Base-by-base conservation (phyloP, 2,888 invertebrate genomes). In the Melinaea marsaeus region DNA sequence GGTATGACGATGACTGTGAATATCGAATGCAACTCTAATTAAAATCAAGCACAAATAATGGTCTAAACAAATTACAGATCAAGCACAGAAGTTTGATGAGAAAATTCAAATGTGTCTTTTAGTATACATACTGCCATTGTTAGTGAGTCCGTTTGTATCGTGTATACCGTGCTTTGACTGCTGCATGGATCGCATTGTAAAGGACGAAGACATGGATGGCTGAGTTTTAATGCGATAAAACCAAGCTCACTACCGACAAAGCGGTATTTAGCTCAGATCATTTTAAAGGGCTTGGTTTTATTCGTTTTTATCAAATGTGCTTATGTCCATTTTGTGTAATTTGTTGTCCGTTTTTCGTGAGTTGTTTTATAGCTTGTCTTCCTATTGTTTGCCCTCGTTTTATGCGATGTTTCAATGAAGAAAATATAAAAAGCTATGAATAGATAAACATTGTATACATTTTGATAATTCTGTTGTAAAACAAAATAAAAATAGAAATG, bases 101-200 rank as follows among this genome's bases (percentile, higher is more conserved):
- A 22, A 35, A 32, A 47, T 9, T 22, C 63, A 64, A 70, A 79
- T 79, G 77, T 78, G 77, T 68, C 64, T 76, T 11, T 37, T 77
- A 34, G 75, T 75, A 3, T 78, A 71, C 37, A 72, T 81, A 33
- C 57, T 79, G 22, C 80, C 81, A 4, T 58, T 79, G 7, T 4
- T 80, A 48, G 75, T 78, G 0, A 79, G 79, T 64, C 80, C 80
- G 0, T 81, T 78, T 51, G 77, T 80, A 2, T 80, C 80, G 0
- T 80, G 80, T 46, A 74, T 79, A 47, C 80, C 81, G 0, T 80
- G 76, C 13, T 80, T 64, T 60, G 77, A 80, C 42, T 79, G 79
- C 58, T 81, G 80, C 32, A 75, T 80, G 72, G 71, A 79, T 51
- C 70, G 65, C 5, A 72, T 79, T n/a, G 65, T 80, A 0, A 69